A percentile compares a stretch with the other conserved stretches of the same genome.
phyloP scores from a whole-genome alignment of 2,113 vertebrate species.

The Ovibos moschatus region DNA sequence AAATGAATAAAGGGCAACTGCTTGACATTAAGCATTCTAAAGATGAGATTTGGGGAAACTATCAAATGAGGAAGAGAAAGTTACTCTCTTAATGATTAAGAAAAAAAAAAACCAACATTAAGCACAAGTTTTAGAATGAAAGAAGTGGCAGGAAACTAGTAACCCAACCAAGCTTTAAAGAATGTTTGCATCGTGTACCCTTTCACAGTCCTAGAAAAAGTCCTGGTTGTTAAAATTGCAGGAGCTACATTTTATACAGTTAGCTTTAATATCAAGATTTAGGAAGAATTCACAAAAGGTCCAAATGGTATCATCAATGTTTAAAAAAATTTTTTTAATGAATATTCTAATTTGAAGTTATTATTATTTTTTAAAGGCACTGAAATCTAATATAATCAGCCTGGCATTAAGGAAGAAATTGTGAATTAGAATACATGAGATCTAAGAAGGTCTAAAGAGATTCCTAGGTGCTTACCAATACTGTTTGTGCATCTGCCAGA shows the following conservation, averaged over 20 bases:
- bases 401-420: not conserved
- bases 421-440: not conserved
- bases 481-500: conserved; percentile 96
- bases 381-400: not conserved
- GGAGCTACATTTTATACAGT: not conserved
- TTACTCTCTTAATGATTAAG: not conserved
- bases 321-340: not conserved
- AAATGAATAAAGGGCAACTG: not conserved
- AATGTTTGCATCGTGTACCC: not conserved
- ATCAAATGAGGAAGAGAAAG: not conserved
- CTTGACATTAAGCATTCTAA: not conserved
- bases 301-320: not conserved
- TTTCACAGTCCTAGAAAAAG: not conserved
- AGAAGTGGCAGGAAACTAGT: not conserved
- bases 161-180: not conserved
- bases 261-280: not conserved
- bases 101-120: not conserved
- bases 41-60: not conserved
- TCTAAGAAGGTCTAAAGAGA: not conserved
- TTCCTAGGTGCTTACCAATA: conserved; percentile 86
- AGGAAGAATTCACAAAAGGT: not conserved
- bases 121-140: not conserved
- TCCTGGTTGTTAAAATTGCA: not conserved
- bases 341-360: not conserved
- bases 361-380: not conserved